phyloP scores from a whole-genome alignment of 2,113 vertebrate genomes.

The Cyphomyrus plagiostoma region DNA sequence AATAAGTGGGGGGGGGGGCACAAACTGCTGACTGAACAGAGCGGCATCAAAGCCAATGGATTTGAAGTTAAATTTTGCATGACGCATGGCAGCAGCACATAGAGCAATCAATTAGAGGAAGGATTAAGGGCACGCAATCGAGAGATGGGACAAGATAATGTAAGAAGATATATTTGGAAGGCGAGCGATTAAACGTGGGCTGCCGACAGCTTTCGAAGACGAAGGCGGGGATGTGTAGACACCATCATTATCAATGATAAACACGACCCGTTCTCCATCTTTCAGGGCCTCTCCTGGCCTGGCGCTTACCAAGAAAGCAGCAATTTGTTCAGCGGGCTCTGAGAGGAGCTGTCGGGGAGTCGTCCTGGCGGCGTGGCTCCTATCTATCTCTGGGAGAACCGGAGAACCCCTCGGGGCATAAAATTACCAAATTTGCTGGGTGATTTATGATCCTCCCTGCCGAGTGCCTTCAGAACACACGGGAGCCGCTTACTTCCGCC shows the following conservation, averaged over 20 bases:
- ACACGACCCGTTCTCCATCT: conserved; percentile 39
- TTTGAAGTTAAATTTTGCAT: conserved; percentile 71
- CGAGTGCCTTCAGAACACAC: conserved; percentile 57
- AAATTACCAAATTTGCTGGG: conserved; percentile 60
- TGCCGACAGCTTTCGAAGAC: conserved; percentile 54
- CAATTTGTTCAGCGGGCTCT: conserved; percentile 49
- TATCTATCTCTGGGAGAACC: conserved; percentile 56
- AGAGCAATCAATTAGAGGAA: conserved; percentile 69
- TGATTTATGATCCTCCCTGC: conserved; percentile 63
- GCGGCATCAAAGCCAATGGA: conserved; percentile 53
- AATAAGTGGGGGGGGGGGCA: background rate
- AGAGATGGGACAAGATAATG: conserved; percentile 74
- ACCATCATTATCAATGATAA: conserved; percentile 56
- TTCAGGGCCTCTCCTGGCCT: conserved; percentile 30
- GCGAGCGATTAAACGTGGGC: conserved; percentile 64
- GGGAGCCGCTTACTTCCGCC: conserved; percentile 28
- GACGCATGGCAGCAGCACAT: conserved; percentile 63
- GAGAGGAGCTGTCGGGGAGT: conserved; percentile 60
- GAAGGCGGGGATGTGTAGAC: conserved; percentile 55
- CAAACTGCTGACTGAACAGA: background rate
- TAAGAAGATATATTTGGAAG: conserved; percentile 66
- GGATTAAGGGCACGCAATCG: conserved; percentile 70
- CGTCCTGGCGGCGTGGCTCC: conserved; percentile 46
- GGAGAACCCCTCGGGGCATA: conserved; percentile 58
- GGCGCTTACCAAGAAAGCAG: conserved; percentile 30